Base-by-base conservation (phyloP, 2,888 invertebrate species). In the Lordiphosa fenestrarum region DNA sequence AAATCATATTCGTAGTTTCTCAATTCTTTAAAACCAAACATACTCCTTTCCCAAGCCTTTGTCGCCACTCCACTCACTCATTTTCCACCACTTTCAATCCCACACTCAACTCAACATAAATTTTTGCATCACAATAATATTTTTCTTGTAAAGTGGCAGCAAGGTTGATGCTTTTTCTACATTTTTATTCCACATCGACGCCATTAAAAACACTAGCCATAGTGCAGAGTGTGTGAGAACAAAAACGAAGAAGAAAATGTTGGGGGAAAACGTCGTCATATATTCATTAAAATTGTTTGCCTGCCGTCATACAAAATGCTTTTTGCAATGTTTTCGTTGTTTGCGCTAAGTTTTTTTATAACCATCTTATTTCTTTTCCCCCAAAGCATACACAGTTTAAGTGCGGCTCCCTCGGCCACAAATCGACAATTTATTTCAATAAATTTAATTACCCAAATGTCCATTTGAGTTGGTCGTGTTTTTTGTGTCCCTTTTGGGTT, bases 371-470 rank as follows among this genome's bases (percentile, higher is more conserved):
- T 38, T 42, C 10, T 33, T 41, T 33, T 40, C 30, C n/a, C 15
- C 13, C 6, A 30, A 25, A 33, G 21, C 33, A 13, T 15, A 23
- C 30, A 39, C 30, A 40, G 21, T 40, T n/a, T 12, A 21, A 15
- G 7, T 35, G 39, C 33, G 15, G 36, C 7, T 33, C 40, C 53
- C 19, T 41, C 39, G 64, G 55, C 72, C 54, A 55, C 57, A 53
- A 76, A 80, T 59, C 67, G 76, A 59, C 83, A 74, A 78, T 77
- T 82, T 77, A 82, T 82, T 77, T 77, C 66, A 74, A 77, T 82
- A 71, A 74, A 75, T 82, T 67, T 66, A 78, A 82, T 77, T 78
- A 78, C 52, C 49, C 54, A 52, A 66, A 60, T 69, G 66, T 51
- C 47, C 21, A 40, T 54, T 53, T 62, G 55, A 60, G 65, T 47